phyloP scores from a whole-genome alignment of 2,797 vertebrate genomes.

The Botia kubotai region DNA sequence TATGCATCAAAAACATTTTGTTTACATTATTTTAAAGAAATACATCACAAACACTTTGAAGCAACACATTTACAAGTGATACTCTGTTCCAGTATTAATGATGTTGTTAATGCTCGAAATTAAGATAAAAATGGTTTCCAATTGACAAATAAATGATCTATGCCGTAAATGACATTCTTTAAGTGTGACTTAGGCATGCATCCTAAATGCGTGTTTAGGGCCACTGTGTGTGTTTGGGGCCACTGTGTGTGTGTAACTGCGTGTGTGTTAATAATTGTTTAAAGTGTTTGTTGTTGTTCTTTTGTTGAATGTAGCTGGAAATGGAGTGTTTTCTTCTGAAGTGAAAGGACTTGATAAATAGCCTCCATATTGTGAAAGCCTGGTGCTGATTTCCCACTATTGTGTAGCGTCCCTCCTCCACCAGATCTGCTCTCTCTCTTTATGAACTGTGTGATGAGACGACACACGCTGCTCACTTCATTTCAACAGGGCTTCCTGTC shows the following conservation, averaged over 20 bases:
- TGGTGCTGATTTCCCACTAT: conserved; percentile 56
- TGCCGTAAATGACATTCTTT: neutral
- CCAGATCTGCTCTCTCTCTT: conserved; percentile 56
- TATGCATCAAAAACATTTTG: too few relatives aligned
- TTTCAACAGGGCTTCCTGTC: conserved; percentile 60
- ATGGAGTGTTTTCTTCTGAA: neutral
- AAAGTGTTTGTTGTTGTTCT: conserved; percentile 26
- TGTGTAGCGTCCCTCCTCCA: conserved; percentile 57
- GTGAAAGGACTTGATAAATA: conserved; percentile 46
- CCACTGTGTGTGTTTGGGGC: neutral
- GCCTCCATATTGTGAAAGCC: conserved; percentile 60
- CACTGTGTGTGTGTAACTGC: too few relatives aligned
- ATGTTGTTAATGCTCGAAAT: too few relatives aligned
- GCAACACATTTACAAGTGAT: too few relatives aligned
- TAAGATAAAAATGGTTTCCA: too few relatives aligned
- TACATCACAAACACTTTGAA: too few relatives aligned
- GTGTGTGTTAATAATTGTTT: conserved; percentile 13
- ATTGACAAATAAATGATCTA: neutral
- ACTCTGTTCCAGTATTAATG: too few relatives aligned
- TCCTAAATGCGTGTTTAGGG: neutral
- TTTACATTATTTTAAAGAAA: too few relatives aligned
- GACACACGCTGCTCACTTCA: conserved; percentile 61
- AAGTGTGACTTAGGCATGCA: neutral
- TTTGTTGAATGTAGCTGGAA: conserved; percentile 22
- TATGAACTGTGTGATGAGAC: conserved; percentile 61